Percentiles rank a stretch among this genome's conserved stretches.
These are phyloP conservation scores for Zosterops hypoxanthus DNA, from an alignment of 2,113 vertebrate genomes.

Conservation along the genomic window DNA sequence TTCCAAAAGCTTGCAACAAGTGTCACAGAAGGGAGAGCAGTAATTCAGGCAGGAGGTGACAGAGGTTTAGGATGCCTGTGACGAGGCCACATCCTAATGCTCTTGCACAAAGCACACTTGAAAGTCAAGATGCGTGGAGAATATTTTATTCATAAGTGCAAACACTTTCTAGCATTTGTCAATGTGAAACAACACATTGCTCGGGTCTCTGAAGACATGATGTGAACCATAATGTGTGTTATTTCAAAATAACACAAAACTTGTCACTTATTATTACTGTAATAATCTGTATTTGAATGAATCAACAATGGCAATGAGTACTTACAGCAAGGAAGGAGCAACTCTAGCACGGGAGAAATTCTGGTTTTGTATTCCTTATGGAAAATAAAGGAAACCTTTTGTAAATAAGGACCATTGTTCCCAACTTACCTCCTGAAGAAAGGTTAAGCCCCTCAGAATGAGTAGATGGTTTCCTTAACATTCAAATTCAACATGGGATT, in stretches of 20 bases:
- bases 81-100: background rate
- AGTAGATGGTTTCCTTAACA: slow-evolving; percentile 46
- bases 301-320: background rate
- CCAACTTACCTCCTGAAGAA: slow-evolving; percentile 38
- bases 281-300: slow-evolving; percentile 29
- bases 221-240: slow-evolving; percentile 51
- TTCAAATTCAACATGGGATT: slow-evolving; percentile 42
- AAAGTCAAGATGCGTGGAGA: background rate
- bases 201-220: slow-evolving; percentile 43
- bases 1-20: background rate
- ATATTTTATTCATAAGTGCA: slow-evolving; percentile 23
- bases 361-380: slow-evolving; percentile 23
- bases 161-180: slow-evolving; percentile 14
- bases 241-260: slow-evolving; percentile 60
- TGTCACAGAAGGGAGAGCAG: background rate
- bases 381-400: slow-evolving; percentile 53
- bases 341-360: background rate
- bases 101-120: background rate
- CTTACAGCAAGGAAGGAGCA: background rate
- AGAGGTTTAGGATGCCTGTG: background rate
- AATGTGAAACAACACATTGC: slow-evolving; percentile 27
- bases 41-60: background rate
- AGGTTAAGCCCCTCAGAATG: slow-evolving; percentile 53
- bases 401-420: slow-evolving; percentile 46
- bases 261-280: slow-evolving; percentile 45